phyloP scores from a whole-genome alignment of 1,140 invertebrate genomes.

The Ceratina calcarata region DNA sequence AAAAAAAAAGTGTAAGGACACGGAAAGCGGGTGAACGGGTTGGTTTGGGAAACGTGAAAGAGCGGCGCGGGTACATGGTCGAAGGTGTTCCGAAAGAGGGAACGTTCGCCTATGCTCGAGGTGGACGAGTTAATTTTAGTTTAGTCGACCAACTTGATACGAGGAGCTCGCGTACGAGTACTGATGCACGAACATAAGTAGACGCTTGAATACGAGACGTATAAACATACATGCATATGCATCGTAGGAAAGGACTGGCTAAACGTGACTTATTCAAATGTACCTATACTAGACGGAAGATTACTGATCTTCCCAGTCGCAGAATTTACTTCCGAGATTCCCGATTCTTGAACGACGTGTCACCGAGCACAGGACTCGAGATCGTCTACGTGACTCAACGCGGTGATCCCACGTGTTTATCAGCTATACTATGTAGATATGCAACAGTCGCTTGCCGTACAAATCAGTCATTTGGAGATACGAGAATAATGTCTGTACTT shows the following conservation, averaged over 20 bases:
- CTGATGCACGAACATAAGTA: slow-evolving; percentile 39
- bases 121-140: slow-evolving; percentile 69
- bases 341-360: slow-evolving; percentile 45
- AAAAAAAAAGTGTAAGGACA: slow-evolving; percentile 28
- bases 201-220: background rate
- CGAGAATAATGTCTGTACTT: background rate
- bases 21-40: background rate
- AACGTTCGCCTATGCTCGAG: slow-evolving; percentile 51
- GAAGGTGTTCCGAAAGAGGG: slow-evolving; percentile 50
- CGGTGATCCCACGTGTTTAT: background rate
- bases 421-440: background rate
- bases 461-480: background rate
- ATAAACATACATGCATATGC: too few relatives aligned
- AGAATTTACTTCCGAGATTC: slow-evolving; percentile 53
- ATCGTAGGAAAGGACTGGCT: too few relatives aligned
- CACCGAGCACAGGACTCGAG: slow-evolving; percentile 22
- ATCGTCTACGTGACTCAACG: slow-evolving; percentile 11
- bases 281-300: slow-evolving; percentile 26
- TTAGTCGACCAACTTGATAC: slow-evolving; percentile 69
- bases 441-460: too few relatives aligned
- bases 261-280: slow-evolving; percentile 8
- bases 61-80: background rate
- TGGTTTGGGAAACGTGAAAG: slow-evolving; percentile 16
- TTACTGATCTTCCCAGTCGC: slow-evolving; percentile 9
- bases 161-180: slow-evolving; percentile 48